A percentile compares a stretch with the other conserved stretches of the same genome.
phyloP scores from a whole-genome alignment of 2,113 vertebrate species.

The Anolis sagrei region DNA sequence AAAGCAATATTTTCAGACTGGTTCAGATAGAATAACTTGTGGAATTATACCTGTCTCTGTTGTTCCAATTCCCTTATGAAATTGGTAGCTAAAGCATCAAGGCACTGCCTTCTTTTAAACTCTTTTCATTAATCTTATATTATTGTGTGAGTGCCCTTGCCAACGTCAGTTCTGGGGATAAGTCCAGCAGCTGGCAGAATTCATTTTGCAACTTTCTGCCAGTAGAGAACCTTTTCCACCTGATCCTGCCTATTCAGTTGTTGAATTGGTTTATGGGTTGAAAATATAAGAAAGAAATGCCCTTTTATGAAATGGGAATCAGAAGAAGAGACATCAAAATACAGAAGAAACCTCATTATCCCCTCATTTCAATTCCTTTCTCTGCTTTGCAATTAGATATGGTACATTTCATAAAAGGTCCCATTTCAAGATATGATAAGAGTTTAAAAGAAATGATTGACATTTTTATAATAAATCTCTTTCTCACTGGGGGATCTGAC shows the following conservation, averaged over 20 bases:
- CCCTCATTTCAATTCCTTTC: conserved; percentile 12
- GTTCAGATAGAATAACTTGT: not conserved
- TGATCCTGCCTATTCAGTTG: not conserved
- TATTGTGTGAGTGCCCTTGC: not conserved
- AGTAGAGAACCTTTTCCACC: not conserved
- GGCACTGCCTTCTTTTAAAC: too few relatives aligned
- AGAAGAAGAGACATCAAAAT: not conserved
- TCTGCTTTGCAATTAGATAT: conserved; percentile 8
- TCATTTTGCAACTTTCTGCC: not conserved
- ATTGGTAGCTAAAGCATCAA: not conserved
- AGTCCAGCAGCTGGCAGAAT: conserved; percentile 6
- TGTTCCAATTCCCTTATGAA: not conserved
- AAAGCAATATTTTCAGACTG: not conserved
- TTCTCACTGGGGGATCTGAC: not conserved
- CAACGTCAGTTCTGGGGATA: conserved; percentile 10
- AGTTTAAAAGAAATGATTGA: conserved; percentile 1
- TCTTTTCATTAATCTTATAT: not conserved
- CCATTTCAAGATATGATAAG: conserved; percentile 5
- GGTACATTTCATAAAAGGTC: not conserved
- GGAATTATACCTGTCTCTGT: not conserved
- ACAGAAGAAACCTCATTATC: conserved; percentile 16
- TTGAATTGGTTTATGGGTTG: not conserved
- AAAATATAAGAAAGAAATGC: conserved; percentile 35
- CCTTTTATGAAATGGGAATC: not conserved
- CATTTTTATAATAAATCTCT: conserved; percentile 8